phyloP scores from a whole-genome alignment of 2,888 invertebrate genomes.

The Nineta flava region DNA sequence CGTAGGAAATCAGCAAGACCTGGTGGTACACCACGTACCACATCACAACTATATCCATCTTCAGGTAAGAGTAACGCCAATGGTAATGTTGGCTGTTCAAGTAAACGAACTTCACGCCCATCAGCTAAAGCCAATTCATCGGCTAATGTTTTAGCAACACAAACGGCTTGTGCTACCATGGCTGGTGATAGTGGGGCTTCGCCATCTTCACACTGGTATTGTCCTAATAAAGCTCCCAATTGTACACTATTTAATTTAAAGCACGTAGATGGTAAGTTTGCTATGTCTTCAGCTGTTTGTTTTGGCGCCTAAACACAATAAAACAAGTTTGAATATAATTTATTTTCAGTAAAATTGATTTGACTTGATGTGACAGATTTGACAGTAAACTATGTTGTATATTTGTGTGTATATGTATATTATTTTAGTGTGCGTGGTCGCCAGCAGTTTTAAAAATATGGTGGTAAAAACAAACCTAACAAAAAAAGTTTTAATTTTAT shows the following conservation, averaged over 20 bases:
- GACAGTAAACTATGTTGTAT: too few relatives aligned
- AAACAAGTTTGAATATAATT: not conserved
- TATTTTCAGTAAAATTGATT: not conserved
- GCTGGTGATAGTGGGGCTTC: slow-evolving; percentile 35
- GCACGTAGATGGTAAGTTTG: slow-evolving; percentile 79
- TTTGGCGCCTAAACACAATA: slow-evolving; percentile 48
- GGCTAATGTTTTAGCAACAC: slow-evolving; percentile 75
- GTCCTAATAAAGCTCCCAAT: slow-evolving; percentile 68
- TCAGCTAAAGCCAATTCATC: slow-evolving; percentile 85
- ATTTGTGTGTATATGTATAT: too few relatives aligned
- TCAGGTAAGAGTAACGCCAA: slow-evolving; percentile 88
- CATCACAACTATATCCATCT: slow-evolving; percentile 95
- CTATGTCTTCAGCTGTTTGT: slow-evolving; percentile 71
- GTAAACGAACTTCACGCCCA: slow-evolving; percentile 75
- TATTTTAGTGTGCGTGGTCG: too few relatives aligned
- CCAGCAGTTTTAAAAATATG: too few relatives aligned
- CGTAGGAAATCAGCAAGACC: slow-evolving; percentile 78
- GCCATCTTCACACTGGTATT: slow-evolving; percentile 40
- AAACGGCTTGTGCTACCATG: slow-evolving; percentile 50
- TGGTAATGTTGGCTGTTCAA: slow-evolving; percentile 83
- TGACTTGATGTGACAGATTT: too few relatives aligned
- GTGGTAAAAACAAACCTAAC: too few relatives aligned
- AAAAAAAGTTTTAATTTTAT: too few relatives aligned
- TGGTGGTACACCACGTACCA: slow-evolving; percentile 86
- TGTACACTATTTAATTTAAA: slow-evolving; percentile 95